Conservation (phyloP, 2,113 vertebrate species). For the Odocoileus virginianus region DNA sequence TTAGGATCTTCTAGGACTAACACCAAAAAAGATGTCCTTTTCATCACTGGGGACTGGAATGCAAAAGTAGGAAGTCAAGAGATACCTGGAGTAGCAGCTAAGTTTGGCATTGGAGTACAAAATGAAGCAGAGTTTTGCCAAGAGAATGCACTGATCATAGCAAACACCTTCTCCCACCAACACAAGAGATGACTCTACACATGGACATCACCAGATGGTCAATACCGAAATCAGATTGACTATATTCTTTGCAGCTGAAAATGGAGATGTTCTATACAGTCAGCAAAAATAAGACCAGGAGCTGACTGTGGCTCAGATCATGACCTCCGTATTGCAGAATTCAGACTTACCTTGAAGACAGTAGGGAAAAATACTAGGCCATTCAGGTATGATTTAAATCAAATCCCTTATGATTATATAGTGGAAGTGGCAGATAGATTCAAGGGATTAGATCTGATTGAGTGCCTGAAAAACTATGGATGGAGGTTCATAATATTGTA, state of each 20-base stretch:
- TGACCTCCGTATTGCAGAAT: neutral
- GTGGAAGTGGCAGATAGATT: neutral
- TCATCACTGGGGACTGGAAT: neutral
- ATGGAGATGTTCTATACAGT: neutral
- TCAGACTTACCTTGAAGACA: neutral
- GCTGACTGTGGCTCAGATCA: neutral
- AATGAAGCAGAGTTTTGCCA: neutral
- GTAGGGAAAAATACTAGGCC: neutral
- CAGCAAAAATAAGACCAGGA: neutral
- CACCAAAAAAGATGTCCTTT: neutral
- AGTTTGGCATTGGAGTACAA: neutral
- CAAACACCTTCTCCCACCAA: neutral
- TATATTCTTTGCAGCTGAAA: neutral
- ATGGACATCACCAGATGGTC: neutral
- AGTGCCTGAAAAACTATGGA: neutral
- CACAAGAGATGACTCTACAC: neutral
- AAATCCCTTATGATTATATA: neutral
- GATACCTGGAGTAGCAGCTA: neutral
- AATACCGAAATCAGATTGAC: neutral
- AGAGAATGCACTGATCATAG: neutral
- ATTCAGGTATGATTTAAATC: neutral
- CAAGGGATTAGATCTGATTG: neutral
- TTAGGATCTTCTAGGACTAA: neutral
- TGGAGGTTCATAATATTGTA: neutral
- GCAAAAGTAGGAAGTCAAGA: neutral